Conservation (phyloP, 2,797 vertebrate genomes). For the Cephalopachus bancanus region DNA sequence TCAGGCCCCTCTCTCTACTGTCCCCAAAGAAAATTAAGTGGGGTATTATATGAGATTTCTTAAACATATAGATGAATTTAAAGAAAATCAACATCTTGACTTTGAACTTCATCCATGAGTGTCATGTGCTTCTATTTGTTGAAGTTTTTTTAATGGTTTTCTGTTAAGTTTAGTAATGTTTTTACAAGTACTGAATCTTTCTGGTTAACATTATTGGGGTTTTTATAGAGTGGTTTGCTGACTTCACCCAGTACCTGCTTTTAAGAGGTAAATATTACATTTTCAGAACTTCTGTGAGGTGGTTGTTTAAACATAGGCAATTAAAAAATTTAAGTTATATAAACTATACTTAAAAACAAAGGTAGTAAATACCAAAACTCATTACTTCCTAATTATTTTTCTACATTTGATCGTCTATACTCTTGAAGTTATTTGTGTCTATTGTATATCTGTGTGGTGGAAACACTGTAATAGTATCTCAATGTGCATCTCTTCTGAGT, state of each 20-base stretch:
- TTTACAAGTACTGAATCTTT: background rate
- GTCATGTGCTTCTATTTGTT: background rate
- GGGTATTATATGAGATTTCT: background rate
- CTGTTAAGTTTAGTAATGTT: background rate
- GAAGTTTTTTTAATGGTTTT: background rate
- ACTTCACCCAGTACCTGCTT: background rate
- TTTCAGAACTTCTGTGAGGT: constrained; percentile 2
- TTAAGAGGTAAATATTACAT: background rate
- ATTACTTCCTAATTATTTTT: background rate
- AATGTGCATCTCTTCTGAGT: background rate
- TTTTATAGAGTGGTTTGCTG: background rate
- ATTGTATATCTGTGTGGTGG: background rate
- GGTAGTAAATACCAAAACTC: background rate
- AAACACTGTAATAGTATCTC: too few species aligned
- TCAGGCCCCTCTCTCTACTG: background rate
- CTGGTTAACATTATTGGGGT: background rate
- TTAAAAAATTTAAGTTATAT: background rate
- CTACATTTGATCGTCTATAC: background rate
- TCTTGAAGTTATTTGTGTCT: background rate
- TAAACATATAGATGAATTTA: background rate
- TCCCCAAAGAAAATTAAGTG: background rate
- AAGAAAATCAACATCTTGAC: background rate
- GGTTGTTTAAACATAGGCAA: background rate
- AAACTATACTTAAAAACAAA: constrained; percentile 1
- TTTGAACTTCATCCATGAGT: background rate